Evolutionary conservation across 64 coral and sea anemone genomes (phyloP), one percentile per base, ranked within the genome.

Genomic region (Anthopleura sola): DNA sequence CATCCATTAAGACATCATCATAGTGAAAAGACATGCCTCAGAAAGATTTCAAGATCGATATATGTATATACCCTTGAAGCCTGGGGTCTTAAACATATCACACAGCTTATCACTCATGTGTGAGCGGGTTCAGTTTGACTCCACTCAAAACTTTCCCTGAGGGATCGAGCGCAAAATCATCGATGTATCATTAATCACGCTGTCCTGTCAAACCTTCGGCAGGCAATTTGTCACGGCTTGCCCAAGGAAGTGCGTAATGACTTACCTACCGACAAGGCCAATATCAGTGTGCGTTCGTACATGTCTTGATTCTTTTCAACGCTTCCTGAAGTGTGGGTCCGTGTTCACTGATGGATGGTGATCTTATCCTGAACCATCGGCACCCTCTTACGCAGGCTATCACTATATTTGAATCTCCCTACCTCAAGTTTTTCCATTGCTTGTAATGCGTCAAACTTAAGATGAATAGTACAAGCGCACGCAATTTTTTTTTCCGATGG

Each of bases 221-320:
- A 71, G 66, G 66, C 66, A 71, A 71, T 71, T 71, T 71, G 66
- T 71, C 66, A 71, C 66, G 66, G 26, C 66, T 34, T 34, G 29
- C 29, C 66, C 14, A 71, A 71, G 66, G 66, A 32, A 71, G 66
- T 71, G 66, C 66, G 66, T 71, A 71, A 71, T 36, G 26, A 71
- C 66, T 71, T 71, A 34, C 66, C 13, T n/a, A 71, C 66, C 66
- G 66, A 31, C 29, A 71, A 71, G 66, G 66, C 31, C 66, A 71
- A 71, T 71, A 71, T 71, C 29, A 34, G 34, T 71, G 66, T 14
- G 29, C 29, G 66, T 28, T 71, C 66, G 62, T 32, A 71, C 66
- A 71, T 71, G 31, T 34, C 66, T 26, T 32, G 10, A 36, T 71
- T 34, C 66, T 31, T 28, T 71, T 71, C 13, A 5, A 32, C n/a